phyloP scores from a whole-genome alignment of 2,797 vertebrate genomes.

The Sardinella longiceps region DNA sequence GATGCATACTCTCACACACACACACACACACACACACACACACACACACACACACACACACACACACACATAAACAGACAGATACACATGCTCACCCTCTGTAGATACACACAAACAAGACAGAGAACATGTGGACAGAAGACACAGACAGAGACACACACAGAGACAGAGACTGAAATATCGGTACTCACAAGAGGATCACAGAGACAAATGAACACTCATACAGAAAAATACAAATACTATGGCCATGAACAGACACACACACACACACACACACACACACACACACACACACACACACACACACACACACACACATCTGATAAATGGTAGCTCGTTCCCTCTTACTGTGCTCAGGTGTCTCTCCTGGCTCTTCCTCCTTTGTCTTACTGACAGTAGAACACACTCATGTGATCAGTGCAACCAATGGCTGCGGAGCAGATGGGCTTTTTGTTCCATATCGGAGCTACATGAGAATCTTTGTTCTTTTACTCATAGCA shows the following conservation, averaged over 20 bases:
- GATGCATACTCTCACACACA: constrained; percentile 33
- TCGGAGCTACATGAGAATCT: not conserved
- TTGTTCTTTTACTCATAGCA: not conserved
- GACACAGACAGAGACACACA: not conserved
- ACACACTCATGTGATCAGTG: constrained; percentile 56
- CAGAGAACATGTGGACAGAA: not conserved
- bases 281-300: not conserved
- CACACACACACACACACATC: not conserved
- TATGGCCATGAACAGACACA: not conserved
- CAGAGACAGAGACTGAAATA: too few species aligned
- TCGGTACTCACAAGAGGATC: not conserved
- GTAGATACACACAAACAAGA: constrained; percentile 2
- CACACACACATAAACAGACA: constrained; percentile 22
- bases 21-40: constrained; percentile 36
- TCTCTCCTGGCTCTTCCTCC: constrained; percentile 36
- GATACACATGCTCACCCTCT: constrained; percentile 12
- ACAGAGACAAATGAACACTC: not conserved
- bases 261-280: constrained; percentile 5
- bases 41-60: constrained; percentile 33
- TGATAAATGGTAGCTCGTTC: constrained; percentile 69
- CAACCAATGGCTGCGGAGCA: constrained; percentile 36
- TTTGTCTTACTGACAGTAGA: constrained; percentile 51
- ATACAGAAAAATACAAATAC: not conserved
- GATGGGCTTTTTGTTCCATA: not conserved
- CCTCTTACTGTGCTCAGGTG: constrained; percentile 61